Base-by-base conservation (phyloP, 2,888 invertebrate genomes). In the Troglohyphantes excavatus region DNA sequence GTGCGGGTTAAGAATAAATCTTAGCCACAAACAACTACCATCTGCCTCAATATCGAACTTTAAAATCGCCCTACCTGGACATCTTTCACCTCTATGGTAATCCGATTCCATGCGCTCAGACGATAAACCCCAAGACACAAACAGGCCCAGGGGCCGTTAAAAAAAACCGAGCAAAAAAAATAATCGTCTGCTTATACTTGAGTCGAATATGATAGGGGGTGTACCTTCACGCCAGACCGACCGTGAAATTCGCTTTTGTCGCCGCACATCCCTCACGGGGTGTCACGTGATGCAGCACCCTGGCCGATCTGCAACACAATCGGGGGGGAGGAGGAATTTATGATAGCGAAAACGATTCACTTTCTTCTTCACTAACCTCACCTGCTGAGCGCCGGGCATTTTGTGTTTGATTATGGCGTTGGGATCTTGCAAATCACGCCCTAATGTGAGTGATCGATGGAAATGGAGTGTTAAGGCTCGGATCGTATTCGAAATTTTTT, bases 171-270 rank as follows among this genome's bases (percentile, higher is more conserved):
- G 23, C n/a, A 23, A 19, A 27, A 27, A 33, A 33, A 19, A 13
- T 7, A 9, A 26, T 17, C 13, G 33, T 29, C 17, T 9, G 26
- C 27, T n/a, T 7, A 27, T 72, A 46, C n/a, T 17, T 26, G 33
- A 3, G 29, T 19, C 29, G 65, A 84, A 84, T 63, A 19, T 53
- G 33, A 68, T 83, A 73, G 43, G 46, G 46, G 2, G 26, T 61
- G 59, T 26, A 7, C 59, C 17, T 27, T 46, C 72, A 21, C 39
- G 79, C 11, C 79, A n/a, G 46, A 61, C 73, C 27, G 61, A 65
- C 72, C 79, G 65, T 79, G 87, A 87, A 87, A 87, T 87, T 87
- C 73, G 70, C 39, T 73, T 78, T 84, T 84, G 84, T 84, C 82
- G 61, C 5, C 59, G 61, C 17, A 46, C 29, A 46, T 33, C 75